These are phyloP conservation scores for Aurelia sp. DNA, from an alignment of 30 jellyfish, hydroid and myxozoan genomes.

Conservation along the genomic window DNA sequence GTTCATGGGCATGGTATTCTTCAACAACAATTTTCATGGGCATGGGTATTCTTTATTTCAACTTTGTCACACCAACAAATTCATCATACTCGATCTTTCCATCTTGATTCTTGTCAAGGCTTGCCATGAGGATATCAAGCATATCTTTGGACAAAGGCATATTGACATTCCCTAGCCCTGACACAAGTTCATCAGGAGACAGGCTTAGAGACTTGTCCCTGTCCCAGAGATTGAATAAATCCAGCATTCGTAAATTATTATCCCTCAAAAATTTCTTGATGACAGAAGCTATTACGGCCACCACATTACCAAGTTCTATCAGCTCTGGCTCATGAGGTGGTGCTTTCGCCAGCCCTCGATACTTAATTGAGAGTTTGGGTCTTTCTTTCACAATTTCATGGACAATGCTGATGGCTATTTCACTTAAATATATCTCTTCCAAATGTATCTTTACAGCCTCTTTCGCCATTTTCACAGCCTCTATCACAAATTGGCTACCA, in stretches of 20 bases:
- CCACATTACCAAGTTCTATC: not conserved
- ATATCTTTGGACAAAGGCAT: conserved; percentile 75
- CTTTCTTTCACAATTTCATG: conserved; percentile 12
- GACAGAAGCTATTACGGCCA: conserved; percentile 22
- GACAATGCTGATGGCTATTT: conserved; percentile 22
- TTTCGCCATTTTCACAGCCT: conserved; percentile 45
- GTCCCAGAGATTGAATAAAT: conserved; percentile 80
- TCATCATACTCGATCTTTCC: conserved; percentile 72
- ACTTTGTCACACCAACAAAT: conserved; percentile 60
- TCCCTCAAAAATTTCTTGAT: conserved; percentile 37
- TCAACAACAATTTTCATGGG: no score
- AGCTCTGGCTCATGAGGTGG: not conserved
- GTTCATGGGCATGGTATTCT: no score
- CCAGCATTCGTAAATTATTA: conserved; percentile 77
- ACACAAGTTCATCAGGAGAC: conserved; percentile 40
- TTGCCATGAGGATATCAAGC: conserved; percentile 52
- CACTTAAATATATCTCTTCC: conserved; percentile 51
- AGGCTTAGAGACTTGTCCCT: conserved; percentile 64
- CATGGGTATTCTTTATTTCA: conserved; percentile 29
- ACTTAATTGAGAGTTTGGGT: not conserved
- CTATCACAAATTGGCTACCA: conserved; percentile 63
- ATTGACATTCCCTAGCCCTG: conserved; percentile 61
- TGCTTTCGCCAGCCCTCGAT: conserved; percentile 25
- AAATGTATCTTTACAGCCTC: conserved; percentile 28
- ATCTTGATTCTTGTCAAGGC: conserved; percentile 58